A percentile compares a stretch with the other conserved stretches of the same genome.
These are phyloP conservation scores for Pedicia rivosa DNA, from an alignment of 2,888 invertebrate genomes.

Conservation along the genomic window DNA sequence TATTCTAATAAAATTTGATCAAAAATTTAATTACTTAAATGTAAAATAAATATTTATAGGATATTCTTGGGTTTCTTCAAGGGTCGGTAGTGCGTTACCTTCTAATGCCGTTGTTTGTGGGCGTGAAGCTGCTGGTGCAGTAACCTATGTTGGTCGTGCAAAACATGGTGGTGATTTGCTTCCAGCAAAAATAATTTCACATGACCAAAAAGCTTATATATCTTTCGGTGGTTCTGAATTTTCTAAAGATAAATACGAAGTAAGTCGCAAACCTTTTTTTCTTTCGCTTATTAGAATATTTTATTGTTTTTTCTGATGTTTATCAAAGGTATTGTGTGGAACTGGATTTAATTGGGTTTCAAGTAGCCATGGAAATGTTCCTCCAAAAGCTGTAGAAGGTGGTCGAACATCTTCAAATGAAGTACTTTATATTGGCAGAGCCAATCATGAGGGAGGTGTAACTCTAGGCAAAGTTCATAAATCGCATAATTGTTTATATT, in stretches of 20 bases:
- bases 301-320: too few species aligned
- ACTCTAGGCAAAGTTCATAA: conserved; percentile 43
- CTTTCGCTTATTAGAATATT: too few species aligned
- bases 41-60: too few species aligned
- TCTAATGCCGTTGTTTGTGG: conserved; percentile 26
- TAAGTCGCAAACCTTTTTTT: too few species aligned
- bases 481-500: conserved; percentile 36
- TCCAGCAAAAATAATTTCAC: conserved; percentile 45
- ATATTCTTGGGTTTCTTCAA: too few species aligned
- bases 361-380: conserved; percentile 31
- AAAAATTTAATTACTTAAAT: too few species aligned
- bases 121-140: conserved; percentile 24
- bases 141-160: conserved; percentile 30
- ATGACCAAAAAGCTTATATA: conserved; percentile 37
- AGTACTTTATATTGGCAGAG: conserved; percentile 37
- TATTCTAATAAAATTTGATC: too few species aligned
- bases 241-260: conserved; percentile 33
- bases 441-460: conserved; percentile 35
- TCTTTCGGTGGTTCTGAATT: conserved; percentile 38
- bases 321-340: conserved; percentile 32
- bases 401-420: conserved; percentile 36
- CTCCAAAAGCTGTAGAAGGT: conserved; percentile 36
- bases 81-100: conserved; percentile 24
- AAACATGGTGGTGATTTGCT: conserved; percentile 40
- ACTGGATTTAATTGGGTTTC: conserved; percentile 36